A percentile compares a stretch with the other conserved stretches of the same genome.
phyloP scores from a whole-genome alignment of 1,140 invertebrate species.

The Megalonaias nervosa region DNA sequence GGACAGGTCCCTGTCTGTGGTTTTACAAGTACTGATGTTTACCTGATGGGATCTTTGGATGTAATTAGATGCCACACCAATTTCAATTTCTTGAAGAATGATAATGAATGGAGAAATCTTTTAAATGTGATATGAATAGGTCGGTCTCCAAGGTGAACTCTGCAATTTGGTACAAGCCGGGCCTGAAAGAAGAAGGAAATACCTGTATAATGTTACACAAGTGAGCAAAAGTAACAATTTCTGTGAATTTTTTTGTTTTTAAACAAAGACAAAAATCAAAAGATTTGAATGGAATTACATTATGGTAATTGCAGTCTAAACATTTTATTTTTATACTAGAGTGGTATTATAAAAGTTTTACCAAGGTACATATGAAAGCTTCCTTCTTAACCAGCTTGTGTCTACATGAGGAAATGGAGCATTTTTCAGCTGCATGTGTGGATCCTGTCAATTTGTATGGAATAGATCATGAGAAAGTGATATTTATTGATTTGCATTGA shows the following conservation, averaged over 20 bases:
- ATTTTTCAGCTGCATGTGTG: too few relatives aligned
- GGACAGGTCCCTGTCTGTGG: too few relatives aligned
- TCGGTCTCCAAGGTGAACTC: constrained; percentile 90
- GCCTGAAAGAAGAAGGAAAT: constrained; percentile 75
- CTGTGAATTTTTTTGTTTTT: not conserved
- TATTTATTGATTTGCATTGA: too few relatives aligned
- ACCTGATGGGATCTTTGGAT: constrained; percentile 86
- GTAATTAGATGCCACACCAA: constrained; percentile 87
- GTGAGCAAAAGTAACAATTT: not conserved
- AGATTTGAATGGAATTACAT: not conserved
- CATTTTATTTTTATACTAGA: too few relatives aligned
- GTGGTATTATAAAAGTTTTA: too few relatives aligned
- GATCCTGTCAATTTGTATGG: too few relatives aligned
- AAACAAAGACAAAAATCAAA: not conserved
- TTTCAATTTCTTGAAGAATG: constrained; percentile 90
- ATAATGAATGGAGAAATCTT: constrained; percentile 85
- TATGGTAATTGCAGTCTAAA: too few relatives aligned
- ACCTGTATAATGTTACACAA: not conserved
- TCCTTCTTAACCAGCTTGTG: too few relatives aligned
- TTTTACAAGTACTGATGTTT: constrained; percentile 24
- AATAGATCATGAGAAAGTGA: too few relatives aligned
- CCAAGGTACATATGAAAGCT: too few relatives aligned
- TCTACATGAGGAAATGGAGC: too few relatives aligned
- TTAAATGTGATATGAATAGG: constrained; percentile 92
- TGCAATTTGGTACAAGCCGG: constrained; percentile 85